Base-by-base conservation (phyloP, 2,888 invertebrate species). In the Agriopis marginaria region DNA sequence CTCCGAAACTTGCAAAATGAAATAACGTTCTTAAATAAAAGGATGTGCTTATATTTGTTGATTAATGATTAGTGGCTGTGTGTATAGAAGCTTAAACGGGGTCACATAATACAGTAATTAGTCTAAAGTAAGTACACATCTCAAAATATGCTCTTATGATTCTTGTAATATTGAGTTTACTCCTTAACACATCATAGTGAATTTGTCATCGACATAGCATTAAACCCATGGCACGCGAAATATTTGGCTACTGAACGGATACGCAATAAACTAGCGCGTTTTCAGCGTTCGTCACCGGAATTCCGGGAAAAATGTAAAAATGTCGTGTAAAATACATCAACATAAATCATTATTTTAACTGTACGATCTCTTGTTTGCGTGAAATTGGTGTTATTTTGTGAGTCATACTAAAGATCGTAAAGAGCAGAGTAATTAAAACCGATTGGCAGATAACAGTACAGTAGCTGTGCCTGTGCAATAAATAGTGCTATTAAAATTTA, bases 231-330 rank as follows among this genome's bases (percentile, higher is more conserved):
- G 75, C 71, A 74, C 66, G 70, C 68, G 44, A 73, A 73, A 59
- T 70, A 77, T 74, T 77, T 77, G 77, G 76, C 77, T 70, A 17
- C 67, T 55, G 50, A 70, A 63, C 72, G 50, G 45, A 66, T 75
- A 59, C 76, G 73, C 76, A 70, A 62, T 69, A 51, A 50, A 58
- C 66, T 62, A 68, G 45, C 73, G 63, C 11, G 70, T 55, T 74
- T 76, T 51, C 59, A 66, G 61, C 63, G 17, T 71, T 70, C 65
- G 70, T 73, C 67, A 74, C 63, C 63, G 42, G n/a, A 14, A 68
- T 74, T 72, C 69, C 59, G 55, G 53, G 71, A 65, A 76, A 73
- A 67, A 73, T 72, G 11, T 68, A 49, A 54, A 69, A 69, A 69
- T 51, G 10, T 66, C 70, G 51, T 66, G 64, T 61, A 58, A n/a